phyloP scores from a whole-genome alignment of 2,113 vertebrate genomes.

The Chauna torquata region DNA sequence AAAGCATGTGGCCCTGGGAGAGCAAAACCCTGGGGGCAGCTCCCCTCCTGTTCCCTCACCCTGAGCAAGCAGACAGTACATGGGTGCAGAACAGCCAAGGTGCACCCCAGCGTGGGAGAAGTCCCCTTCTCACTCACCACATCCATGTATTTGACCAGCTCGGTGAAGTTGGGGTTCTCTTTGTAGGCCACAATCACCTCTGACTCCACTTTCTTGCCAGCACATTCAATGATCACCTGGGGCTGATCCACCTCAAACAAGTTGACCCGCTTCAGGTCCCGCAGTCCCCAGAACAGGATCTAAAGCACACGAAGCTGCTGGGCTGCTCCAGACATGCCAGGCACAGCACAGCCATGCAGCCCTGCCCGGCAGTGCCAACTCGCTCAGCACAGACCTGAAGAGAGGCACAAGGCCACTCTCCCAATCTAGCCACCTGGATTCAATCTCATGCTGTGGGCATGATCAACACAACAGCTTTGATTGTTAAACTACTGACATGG shows the following conservation, averaged over 20 bases:
- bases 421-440: background rate
- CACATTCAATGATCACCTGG: slow-evolving; percentile 89
- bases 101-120: background rate
- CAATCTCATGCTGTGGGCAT: background rate
- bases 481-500: background rate
- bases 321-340: background rate
- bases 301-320: slow-evolving; percentile 38
- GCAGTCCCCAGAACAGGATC: slow-evolving; percentile 94
- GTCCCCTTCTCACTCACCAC: slow-evolving; percentile 80
- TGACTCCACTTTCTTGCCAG: slow-evolving; percentile 86
- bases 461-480: background rate
- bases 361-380: background rate
- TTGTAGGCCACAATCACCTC: slow-evolving; percentile 87
- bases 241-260: slow-evolving; percentile 91
- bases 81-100: accelerated
- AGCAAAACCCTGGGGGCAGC: background rate
- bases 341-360: accelerated
- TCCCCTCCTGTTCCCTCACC: background rate
- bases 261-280: slow-evolving; percentile 88
- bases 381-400: background rate
- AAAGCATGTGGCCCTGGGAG: background rate
- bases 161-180: slow-evolving; percentile 87
- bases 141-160: slow-evolving; percentile 85
- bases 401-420: background rate
- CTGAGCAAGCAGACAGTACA: background rate